phyloP scores from a whole-genome alignment of 1,140 invertebrate genomes.

The Mizuhopecten yessoensis region DNA sequence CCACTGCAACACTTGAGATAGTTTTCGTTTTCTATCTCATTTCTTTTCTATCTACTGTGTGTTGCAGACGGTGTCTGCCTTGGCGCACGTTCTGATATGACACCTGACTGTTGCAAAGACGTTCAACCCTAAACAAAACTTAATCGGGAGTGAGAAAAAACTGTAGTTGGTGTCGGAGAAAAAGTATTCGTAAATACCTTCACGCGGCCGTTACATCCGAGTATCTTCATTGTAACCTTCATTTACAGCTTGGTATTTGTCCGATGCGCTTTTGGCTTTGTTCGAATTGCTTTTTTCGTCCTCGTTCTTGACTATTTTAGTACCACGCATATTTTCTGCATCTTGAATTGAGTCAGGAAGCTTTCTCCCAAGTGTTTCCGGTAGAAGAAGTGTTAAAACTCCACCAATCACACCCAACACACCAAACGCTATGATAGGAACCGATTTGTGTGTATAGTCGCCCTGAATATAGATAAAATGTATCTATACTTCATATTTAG shows the following conservation, averaged over 20 bases:
- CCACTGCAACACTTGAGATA: too few relatives aligned
- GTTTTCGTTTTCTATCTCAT: too few relatives aligned
- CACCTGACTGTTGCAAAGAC: too few relatives aligned
- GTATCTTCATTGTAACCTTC: not conserved
- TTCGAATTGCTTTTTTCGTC: not conserved
- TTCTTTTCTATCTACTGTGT: too few relatives aligned
- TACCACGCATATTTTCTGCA: constrained; percentile 64
- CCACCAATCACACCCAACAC: constrained; percentile 85
- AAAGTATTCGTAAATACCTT: not conserved
- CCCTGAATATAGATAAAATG: constrained; percentile 63
- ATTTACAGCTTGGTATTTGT: not conserved
- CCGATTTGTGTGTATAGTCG: constrained; percentile 74
- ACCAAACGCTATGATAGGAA: constrained; percentile 86
- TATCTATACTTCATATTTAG: too few relatives aligned
- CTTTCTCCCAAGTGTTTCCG: constrained; percentile 86
- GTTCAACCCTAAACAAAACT: too few relatives aligned
- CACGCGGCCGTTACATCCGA: not conserved
- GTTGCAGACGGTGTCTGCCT: too few relatives aligned
- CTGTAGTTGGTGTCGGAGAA: too few relatives aligned
- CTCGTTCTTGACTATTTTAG: not conserved
- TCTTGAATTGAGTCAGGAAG: constrained; percentile 86
- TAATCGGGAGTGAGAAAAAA: too few relatives aligned
- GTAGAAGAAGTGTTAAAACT: constrained; percentile 83
- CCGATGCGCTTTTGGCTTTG: not conserved
- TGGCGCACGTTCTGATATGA: too few relatives aligned